Conservation (phyloP, 2,797 vertebrate species). For the Chromis chromis region DNA sequence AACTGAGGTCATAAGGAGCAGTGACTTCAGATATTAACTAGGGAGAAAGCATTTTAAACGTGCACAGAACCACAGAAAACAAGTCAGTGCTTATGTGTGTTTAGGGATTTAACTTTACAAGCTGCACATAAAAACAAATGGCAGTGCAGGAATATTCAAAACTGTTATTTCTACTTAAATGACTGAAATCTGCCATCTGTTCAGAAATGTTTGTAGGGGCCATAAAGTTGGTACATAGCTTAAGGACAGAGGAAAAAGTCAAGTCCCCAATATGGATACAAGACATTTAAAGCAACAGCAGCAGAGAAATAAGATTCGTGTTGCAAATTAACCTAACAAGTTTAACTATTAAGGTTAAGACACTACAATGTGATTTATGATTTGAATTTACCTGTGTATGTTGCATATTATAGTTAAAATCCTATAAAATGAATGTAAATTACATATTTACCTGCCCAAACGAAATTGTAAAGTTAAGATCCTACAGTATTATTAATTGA, state of each 20-base stretch:
- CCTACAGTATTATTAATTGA: too few species aligned
- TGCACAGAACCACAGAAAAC: constrained; percentile 17
- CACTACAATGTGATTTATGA: too few species aligned
- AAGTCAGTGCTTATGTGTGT: constrained; percentile 12
- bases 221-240: not conserved
- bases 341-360: too few species aligned
- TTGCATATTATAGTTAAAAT: too few species aligned
- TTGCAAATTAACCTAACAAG: not conserved
- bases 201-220: not conserved
- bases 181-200: not conserved
- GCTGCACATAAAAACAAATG: constrained; percentile 1
- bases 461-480: too few species aligned
- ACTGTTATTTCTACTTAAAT: not conserved
- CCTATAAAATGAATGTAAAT: too few species aligned
- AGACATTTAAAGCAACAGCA: too few species aligned
- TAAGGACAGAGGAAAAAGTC: not conserved
- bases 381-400: too few species aligned
- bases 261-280: too few species aligned
- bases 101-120: constrained; percentile 10
- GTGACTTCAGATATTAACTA: constrained; percentile 26
- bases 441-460: too few species aligned
- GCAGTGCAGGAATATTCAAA: constrained; percentile 12
- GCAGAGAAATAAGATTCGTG: too few species aligned
- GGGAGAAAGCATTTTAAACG: constrained; percentile 21
- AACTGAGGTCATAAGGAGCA: constrained; percentile 46